Percentiles rank a stretch among this genome's conserved stretches.
Evolutionary conservation across 2,797 vertebrate species (phyloP).

Genomic region (Cossypha niveicapilla): DNA sequence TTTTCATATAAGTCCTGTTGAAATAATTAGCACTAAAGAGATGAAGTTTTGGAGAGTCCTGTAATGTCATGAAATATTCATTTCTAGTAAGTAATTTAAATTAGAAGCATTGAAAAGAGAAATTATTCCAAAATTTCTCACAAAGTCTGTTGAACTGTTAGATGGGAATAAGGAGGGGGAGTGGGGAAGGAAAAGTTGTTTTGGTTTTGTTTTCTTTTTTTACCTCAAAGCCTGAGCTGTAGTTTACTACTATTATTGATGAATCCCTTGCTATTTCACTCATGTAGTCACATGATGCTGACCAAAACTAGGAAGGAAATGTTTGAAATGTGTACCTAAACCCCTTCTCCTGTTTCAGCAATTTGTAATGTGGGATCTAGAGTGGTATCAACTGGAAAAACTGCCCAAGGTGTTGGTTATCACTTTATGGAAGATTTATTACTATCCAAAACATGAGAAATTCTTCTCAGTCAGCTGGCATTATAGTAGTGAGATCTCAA

Average conservation of each 20-base stretch:
- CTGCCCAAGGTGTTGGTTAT: background rate
- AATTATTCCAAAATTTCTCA: conserved; percentile 7
- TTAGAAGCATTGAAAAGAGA: conserved; percentile 3
- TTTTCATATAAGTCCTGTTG: background rate
- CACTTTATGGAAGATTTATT: background rate
- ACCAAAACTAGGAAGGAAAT: conserved; percentile 15
- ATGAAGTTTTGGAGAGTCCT: background rate
- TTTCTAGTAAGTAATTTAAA: conserved; percentile 18
- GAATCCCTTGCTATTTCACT: background rate
- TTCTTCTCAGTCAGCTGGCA: background rate
- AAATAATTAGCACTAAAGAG: conserved; percentile 34
- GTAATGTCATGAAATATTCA: conserved; percentile 8
- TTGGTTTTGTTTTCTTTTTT: background rate
- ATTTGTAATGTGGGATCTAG: background rate
- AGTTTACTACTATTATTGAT: background rate
- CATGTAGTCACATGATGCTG: background rate
- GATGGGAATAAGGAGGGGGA: background rate
- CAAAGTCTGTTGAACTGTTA: background rate
- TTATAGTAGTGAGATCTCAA: background rate
- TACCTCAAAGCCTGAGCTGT: background rate
- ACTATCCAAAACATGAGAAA: background rate
- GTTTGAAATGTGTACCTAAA: background rate
- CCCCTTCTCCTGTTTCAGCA: background rate
- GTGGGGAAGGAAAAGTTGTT: background rate
- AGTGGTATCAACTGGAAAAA: background rate